Conservation (phyloP, 2,888 invertebrate genomes). For the Uloborus plumipes region DNA sequence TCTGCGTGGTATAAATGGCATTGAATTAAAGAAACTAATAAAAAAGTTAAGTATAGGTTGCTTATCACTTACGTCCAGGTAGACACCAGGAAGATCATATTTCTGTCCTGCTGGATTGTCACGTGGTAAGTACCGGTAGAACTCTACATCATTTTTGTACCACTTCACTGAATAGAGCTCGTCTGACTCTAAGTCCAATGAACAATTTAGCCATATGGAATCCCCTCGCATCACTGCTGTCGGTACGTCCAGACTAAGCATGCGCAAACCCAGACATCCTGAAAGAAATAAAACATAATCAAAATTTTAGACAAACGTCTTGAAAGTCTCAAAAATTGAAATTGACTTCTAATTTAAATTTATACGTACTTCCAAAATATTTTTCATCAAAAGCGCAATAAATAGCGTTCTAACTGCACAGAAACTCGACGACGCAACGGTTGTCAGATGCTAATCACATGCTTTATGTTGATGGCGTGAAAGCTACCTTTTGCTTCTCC, state of each 20-base stretch:
- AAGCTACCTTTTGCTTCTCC: too few species aligned
- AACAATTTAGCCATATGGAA: slow-evolving; percentile 66
- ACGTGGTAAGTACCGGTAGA: slow-evolving; percentile 66
- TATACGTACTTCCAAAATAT: too few species aligned
- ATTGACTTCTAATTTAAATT: too few species aligned
- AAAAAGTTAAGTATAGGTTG: too few species aligned
- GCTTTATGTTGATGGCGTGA: too few species aligned
- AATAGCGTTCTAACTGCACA: too few species aligned
- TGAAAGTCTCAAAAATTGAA: too few species aligned
- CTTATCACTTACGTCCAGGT: slow-evolving; percentile 64
- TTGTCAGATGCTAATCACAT: too few species aligned
- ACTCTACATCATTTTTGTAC: slow-evolving; percentile 66
- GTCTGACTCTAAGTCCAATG: slow-evolving; percentile 66
- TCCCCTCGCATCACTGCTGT: slow-evolving; percentile 62
- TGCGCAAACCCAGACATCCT: slow-evolving; percentile 40
- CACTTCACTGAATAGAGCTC: slow-evolving; percentile 67
- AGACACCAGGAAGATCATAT: slow-evolving; percentile 65
- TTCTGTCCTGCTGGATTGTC: slow-evolving; percentile 64
- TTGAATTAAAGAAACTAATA: too few species aligned
- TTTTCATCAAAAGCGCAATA: too few species aligned
- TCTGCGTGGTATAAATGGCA: too few species aligned
- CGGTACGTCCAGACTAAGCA: slow-evolving; percentile 64
- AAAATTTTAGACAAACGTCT: background rate
- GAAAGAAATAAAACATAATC: background rate
- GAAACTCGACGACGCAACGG: too few species aligned